Conservation (phyloP, 2,888 invertebrate species). For the Xestia ashworthii region DNA sequence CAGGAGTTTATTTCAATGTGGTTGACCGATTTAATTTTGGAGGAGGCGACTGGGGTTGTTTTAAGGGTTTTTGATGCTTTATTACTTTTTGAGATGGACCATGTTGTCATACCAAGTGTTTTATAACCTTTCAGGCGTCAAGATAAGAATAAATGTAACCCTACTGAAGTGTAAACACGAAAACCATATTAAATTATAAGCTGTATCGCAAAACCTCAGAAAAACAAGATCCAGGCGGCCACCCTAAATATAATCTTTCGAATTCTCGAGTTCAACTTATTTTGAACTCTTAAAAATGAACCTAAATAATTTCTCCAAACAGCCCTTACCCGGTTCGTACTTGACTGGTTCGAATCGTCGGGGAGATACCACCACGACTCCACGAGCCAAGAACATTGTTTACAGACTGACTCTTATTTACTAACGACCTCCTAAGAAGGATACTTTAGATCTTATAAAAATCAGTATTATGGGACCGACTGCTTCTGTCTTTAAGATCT, state of each 20-base stretch:
- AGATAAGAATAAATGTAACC: not conserved
- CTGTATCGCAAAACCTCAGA: not conserved
- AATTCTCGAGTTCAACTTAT: not conserved
- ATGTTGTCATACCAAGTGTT: not conserved
- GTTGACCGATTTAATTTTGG: slow-evolving; percentile 53
- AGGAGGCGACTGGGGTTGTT: slow-evolving; percentile 14
- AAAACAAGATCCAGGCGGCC: not conserved
- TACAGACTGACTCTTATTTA: slow-evolving; percentile 15
- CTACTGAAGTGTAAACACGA: too few species aligned
- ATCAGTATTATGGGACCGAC: too few species aligned
- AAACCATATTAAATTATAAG: not conserved
- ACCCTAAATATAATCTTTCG: not conserved
- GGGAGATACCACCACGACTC: not conserved
- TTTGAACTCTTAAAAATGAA: not conserved
- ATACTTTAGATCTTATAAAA: slow-evolving; percentile 5
- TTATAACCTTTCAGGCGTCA: not conserved
- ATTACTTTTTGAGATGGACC: not conserved
- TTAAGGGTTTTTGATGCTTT: slow-evolving; percentile 10
- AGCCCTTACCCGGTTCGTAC: slow-evolving; percentile 2
- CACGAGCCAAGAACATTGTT: slow-evolving; percentile 1
- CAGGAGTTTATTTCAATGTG: slow-evolving; percentile 65
- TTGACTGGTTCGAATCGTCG: not conserved
- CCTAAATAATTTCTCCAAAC: not conserved
- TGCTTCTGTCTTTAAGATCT: not conserved
- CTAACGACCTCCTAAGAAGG: slow-evolving; percentile 19